These are phyloP conservation scores for Genyomyrus donnyi DNA, from an alignment of 2,113 vertebrate genomes.

Conservation along the genomic window DNA sequence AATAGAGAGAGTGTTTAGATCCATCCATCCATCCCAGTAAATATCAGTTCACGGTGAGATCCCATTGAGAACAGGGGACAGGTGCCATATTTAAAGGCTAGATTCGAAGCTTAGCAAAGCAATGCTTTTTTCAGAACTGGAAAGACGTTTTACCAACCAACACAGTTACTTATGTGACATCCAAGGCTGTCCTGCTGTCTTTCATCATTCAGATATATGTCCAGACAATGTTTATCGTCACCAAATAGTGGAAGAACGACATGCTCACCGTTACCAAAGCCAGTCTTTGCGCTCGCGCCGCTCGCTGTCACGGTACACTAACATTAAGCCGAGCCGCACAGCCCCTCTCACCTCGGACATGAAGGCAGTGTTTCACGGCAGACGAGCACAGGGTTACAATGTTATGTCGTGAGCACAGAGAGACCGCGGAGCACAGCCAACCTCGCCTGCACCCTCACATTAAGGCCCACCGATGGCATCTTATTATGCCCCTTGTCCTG, in stretches of 20 bases:
- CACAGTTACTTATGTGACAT: not conserved
- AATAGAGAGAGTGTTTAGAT: constrained; percentile 26
- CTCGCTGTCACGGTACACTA: not conserved
- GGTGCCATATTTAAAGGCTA: constrained; percentile 53
- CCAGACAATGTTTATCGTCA: not conserved
- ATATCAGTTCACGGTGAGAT: constrained; percentile 56
- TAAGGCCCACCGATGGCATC: constrained; percentile 35
- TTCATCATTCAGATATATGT: not conserved
- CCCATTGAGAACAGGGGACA: constrained; percentile 38
- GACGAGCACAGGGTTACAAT: not conserved
- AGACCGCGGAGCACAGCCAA: not conserved
- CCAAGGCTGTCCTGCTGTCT: not conserved
- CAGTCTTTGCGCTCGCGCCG: not conserved
- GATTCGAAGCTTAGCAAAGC: not conserved
- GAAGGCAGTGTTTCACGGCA: not conserved
- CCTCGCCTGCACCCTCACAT: constrained; percentile 34
- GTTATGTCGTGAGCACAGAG: not conserved
- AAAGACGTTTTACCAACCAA: not conserved
- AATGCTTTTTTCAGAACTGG: not conserved
- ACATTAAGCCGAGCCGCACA: not conserved
- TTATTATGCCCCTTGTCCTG: constrained; percentile 30
- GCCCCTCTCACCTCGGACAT: not conserved
- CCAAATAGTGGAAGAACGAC: not conserved
- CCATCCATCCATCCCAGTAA: constrained; percentile 68
- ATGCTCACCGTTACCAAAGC: not conserved